Percentiles rank a stretch among this genome's conserved stretches.
Evolutionary conservation across 2,113 vertebrate genomes (phyloP).

Genomic region (Leptocoma aspasia): DNA sequence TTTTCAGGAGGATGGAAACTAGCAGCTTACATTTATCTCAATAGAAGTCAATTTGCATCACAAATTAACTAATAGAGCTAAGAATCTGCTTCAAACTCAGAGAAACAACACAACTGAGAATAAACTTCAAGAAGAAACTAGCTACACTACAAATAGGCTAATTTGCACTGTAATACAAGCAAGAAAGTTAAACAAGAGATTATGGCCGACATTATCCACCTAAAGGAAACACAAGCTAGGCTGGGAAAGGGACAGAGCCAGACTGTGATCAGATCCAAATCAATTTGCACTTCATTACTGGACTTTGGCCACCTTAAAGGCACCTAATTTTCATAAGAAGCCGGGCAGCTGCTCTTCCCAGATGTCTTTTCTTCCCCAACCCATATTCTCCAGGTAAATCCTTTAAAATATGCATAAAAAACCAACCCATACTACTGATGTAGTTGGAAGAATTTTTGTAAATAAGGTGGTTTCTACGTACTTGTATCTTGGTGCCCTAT

Average conservation of each 20-base stretch:
- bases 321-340: neutral
- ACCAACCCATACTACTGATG: neutral
- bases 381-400: neutral
- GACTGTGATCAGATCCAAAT: neutral
- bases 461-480: neutral
- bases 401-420: neutral
- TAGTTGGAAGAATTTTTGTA: neutral
- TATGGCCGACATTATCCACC: fast-evolving
- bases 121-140: neutral
- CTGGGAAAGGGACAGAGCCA: neutral
- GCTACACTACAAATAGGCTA: neutral
- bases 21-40: neutral
- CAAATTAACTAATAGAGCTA: neutral
- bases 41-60: neutral
- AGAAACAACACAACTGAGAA: neutral
- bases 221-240: neutral
- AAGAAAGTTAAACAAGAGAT: neutral
- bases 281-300: neutral
- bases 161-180: neutral
- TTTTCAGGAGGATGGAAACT: neutral
- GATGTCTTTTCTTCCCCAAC: neutral
- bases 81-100: neutral
- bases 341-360: neutral
- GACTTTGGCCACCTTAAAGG: neutral
- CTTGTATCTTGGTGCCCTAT: neutral